Percentiles rank a stretch among this genome's conserved stretches.
Evolutionary conservation across 1,140 invertebrate species (phyloP).

Genomic region (Hyphantria cunea): DNA sequence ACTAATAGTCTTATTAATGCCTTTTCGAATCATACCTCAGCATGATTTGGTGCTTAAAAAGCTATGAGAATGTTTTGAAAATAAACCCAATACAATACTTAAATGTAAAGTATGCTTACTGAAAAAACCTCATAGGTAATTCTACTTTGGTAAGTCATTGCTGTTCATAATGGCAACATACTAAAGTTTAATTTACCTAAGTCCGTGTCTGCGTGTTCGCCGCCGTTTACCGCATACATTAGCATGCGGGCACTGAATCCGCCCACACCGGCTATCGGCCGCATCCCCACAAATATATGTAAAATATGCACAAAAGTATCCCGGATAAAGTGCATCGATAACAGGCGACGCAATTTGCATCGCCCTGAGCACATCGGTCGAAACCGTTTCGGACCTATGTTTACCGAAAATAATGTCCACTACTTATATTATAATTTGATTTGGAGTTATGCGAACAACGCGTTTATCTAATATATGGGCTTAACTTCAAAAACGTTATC

Average conservation of each 20-base stretch:
- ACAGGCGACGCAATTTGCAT: slow-evolving; percentile 74
- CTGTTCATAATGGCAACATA: neutral
- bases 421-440: slow-evolving; percentile 1
- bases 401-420: slow-evolving; percentile 55
- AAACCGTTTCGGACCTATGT: slow-evolving; percentile 58
- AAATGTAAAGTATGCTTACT: too few species aligned
- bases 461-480: too few species aligned
- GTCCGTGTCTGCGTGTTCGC: slow-evolving; percentile 38
- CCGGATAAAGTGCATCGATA: slow-evolving; percentile 77
- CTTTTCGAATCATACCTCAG: slow-evolving; percentile 17
- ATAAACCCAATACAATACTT: neutral
- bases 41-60: neutral
- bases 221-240: slow-evolving; percentile 52
- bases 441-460: slow-evolving; percentile 7
- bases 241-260: slow-evolving; percentile 59
- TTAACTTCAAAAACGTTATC: too few species aligned
- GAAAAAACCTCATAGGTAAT: too few species aligned
- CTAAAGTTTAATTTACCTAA: slow-evolving; percentile 37
- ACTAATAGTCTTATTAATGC: slow-evolving; percentile 18
- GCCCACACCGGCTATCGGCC: slow-evolving; percentile 63
- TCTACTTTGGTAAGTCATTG: too few species aligned
- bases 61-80: neutral
- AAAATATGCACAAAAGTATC: slow-evolving; percentile 74
- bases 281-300: slow-evolving; percentile 70
- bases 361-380: slow-evolving; percentile 57